Evolutionary conservation across 1,140 invertebrate genomes (phyloP).

Genomic region (Euschistus heros): DNA sequence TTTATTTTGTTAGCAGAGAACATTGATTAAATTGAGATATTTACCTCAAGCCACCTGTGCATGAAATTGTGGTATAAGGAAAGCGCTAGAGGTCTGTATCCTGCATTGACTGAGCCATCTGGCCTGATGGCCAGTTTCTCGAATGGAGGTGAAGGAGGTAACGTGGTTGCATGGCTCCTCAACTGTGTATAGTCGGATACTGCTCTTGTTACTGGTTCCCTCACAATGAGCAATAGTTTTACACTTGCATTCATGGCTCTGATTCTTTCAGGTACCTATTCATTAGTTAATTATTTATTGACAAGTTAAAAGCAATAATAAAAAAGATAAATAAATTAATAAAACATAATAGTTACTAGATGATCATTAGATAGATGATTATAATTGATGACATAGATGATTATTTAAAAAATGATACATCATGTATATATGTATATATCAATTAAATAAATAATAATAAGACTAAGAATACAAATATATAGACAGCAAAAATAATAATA

Average conservation of each 20-base stretch:
- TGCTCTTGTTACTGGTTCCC: conserved; percentile 88
- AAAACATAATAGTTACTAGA: too few relatives aligned
- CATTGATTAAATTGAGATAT: neutral
- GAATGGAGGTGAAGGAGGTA: conserved; percentile 43
- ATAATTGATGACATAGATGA: too few relatives aligned
- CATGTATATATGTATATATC: too few relatives aligned
- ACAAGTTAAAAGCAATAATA: too few relatives aligned
- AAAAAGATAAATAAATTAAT: too few relatives aligned
- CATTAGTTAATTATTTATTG: conserved; percentile 10
- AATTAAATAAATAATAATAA: too few relatives aligned
- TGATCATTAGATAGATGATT: too few relatives aligned
- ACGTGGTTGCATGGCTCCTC: conserved; percentile 56
- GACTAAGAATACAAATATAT: too few relatives aligned
- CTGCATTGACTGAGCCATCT: conserved; percentile 71
- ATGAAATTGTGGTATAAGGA: conserved; percentile 78
- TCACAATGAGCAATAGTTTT: conserved; percentile 85
- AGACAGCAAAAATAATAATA: too few relatives aligned
- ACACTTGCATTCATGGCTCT: conserved; percentile 86
- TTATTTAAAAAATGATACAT: too few relatives aligned
- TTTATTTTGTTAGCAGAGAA: too few relatives aligned
- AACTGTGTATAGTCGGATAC: conserved; percentile 94
- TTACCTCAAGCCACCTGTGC: conserved; percentile 62
- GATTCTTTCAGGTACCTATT: conserved; percentile 73
- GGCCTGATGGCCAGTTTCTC: conserved; percentile 68
- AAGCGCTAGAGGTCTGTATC: conserved; percentile 68